Percentiles rank a stretch among this genome's conserved stretches.
These are phyloP conservation scores for Eurytoma californica DNA, from an alignment of 2,888 invertebrate genomes.

Conservation along the genomic window DNA sequence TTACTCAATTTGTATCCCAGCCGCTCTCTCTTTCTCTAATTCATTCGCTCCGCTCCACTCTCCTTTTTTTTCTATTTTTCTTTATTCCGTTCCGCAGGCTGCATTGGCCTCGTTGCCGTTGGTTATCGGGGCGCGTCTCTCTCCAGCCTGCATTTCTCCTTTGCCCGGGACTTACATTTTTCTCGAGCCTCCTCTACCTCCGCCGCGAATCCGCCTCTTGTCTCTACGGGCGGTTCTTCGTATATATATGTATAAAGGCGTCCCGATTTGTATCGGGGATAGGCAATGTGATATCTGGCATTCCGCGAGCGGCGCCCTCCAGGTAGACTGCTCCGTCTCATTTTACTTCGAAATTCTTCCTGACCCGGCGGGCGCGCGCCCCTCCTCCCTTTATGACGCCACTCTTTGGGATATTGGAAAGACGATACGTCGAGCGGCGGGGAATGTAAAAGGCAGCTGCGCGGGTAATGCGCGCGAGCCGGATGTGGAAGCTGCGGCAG, in stretches of 20 bases:
- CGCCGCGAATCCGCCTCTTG: conserved; percentile 3
- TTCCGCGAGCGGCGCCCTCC: conserved; percentile 1
- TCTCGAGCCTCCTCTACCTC: conserved; percentile 1
- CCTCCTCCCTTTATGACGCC: conserved; percentile 31
- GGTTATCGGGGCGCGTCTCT: no score
- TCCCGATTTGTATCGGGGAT: conserved; percentile 44
- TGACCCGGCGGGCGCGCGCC: background rate
- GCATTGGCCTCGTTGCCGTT: conserved; percentile 8
- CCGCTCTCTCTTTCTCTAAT: conserved; percentile 2
- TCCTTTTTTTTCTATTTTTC: background rate
- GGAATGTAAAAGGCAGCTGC: background rate
- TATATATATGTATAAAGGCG: conserved; percentile 49
- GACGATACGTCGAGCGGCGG: conserved; percentile 15
- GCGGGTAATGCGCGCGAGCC: background rate
- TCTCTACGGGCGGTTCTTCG: conserved; percentile 23
- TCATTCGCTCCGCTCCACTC: background rate
- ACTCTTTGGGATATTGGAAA: conserved; percentile 37
- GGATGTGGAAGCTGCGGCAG: background rate
- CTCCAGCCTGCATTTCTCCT: conserved; percentile 2
- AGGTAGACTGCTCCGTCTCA: conserved; percentile 4
- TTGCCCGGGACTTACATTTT: background rate
- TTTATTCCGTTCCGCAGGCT: background rate
- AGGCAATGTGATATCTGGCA: conserved; percentile 43
- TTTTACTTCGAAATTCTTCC: conserved; percentile 46
- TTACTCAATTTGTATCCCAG: conserved; percentile 3